Base-by-base conservation (phyloP, 2,797 vertebrate genomes). In the Lindbergichthys nudifrons region DNA sequence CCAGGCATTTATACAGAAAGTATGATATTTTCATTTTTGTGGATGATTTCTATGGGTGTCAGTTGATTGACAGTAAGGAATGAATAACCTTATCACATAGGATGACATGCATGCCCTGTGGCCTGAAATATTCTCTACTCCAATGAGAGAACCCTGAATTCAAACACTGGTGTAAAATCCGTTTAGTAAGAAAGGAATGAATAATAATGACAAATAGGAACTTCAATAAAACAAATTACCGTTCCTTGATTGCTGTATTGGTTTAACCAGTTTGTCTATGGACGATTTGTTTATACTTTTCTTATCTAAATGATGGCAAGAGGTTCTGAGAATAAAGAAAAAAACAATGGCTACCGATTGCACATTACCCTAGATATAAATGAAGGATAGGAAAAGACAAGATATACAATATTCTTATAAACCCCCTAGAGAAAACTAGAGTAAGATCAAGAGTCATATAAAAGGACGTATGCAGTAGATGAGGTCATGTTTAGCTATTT, bases 41-140 rank as follows among this genome's bases (percentile, higher is more conserved):
- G 42, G 3, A 11, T 47, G 14, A 47, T 59, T 61, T 78, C 19
- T 41, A 39, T 51, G 65, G 21, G 32, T 65, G 43, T 36, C 48
- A 15, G 46, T n/a, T 63, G 72, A 70, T 3, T 78, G 74, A 71
- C 65, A 74, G 63, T 32, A 39, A 77, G 61, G 16, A 41, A 51
- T 12, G 58, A 8, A 30, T 14, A 46, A 41, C n/a, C 2, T 36
- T 41, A 66, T 74, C 46, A 56, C 36, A 48, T 65, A 77, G 13
- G 46, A 65, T 70, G 30, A 47, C 36, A n/a, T 4, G n/a, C 13
- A 48, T 15, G 18, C 39, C 32, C 58, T 3, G 18, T 23, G 51
- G 15, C 18, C 59, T 19, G 32, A 78, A 79, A 70, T 4, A 30
- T 36, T 57, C 39, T 48, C n/a, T 18, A 3, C 71, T 73, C 32